Percentiles rank a stretch among this genome's conserved stretches.
phyloP scores from a whole-genome alignment of 1,140 invertebrate species.

The Drosophila nebulosa region DNA sequence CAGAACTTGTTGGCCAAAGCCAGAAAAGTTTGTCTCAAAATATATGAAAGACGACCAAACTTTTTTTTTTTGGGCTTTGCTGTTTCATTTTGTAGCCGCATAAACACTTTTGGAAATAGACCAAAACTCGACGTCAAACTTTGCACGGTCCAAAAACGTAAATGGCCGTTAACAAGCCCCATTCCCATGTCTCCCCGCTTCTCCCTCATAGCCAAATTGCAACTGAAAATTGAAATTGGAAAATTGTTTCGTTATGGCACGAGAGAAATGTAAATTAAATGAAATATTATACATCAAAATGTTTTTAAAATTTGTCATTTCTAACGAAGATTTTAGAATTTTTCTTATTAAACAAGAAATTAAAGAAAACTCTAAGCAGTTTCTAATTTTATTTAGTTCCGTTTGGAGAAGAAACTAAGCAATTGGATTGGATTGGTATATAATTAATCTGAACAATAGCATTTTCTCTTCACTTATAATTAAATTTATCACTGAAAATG shows the following conservation, averaged over 20 bases:
- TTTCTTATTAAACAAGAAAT: no score
- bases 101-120: conserved; percentile 78
- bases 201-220: conserved; percentile 40
- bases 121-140: conserved; percentile 42
- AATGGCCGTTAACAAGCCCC: conserved; percentile 65
- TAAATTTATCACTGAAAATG: no score
- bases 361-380: no score
- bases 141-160: conserved; percentile 9
- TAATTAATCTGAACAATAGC: no score
- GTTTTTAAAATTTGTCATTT: not conserved
- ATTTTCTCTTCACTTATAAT: no score
- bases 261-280: not conserved
- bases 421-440: no score
- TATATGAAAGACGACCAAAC: conserved; percentile 36
- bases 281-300: not conserved
- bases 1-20: conserved; percentile 59
- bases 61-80: conserved; percentile 67
- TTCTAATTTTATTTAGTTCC: no score
- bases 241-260: conserved; percentile 18
- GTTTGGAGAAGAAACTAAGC: no score
- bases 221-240: conserved; percentile 66
- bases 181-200: not conserved
- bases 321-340: not conserved
- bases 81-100: conserved; percentile 77
- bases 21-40: conserved; percentile 62